Base-by-base conservation (phyloP, 2,113 vertebrate genomes). In the Caracal caracal region DNA sequence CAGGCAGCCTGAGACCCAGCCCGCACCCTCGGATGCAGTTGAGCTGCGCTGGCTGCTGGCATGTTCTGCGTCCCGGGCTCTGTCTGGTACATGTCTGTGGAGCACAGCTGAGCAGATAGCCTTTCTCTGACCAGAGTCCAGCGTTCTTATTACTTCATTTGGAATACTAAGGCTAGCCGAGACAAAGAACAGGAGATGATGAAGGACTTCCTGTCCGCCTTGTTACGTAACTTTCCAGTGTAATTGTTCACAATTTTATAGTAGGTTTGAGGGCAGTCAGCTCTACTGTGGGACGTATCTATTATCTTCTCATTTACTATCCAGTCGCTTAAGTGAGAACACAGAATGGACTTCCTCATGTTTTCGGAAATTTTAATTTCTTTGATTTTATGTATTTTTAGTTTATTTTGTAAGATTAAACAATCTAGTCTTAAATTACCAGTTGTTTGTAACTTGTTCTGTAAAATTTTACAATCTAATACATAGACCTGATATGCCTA, bases 361-460 rank as follows among this genome's bases (percentile, higher is more conserved):
- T 84, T 93, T 97, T 80, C 26, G 56, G 49, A 93, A 75, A 75
- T 56, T 37, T 84, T 75, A 56, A n/a, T 51, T 79, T 84, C 10
- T 61, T 37, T 96, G n/a, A 78, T 61, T 73, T n/a, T 47, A 66
- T 78, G 78, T 71, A 47, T 35, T 96, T 83, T 86, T 28, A 35
- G 20, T 75, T 73, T 80, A 28, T 47, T 84, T 66, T 59, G 24
- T 35, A 35, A 82, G 61, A 63, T 24, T 53, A 63, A 93, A 10
- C 43, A 26, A 35, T 87, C 11, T 61, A 53, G 82, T 28, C 47
- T n/a, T 90, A 73, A 37, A 66, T 86, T 51, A 28, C 40, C 49
- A 40, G 33, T 26, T 81, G 71, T 76, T 92, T 94, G n/a, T n/a
- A 47, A 19, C 90, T 73, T 63, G 75, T 79, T 80, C n/a, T 94